Evolutionary conservation across 2,888 invertebrate genomes (phyloP), one percentile per base, ranked within the genome.

Genomic region (Lepidocyrtoides sp.): DNA sequence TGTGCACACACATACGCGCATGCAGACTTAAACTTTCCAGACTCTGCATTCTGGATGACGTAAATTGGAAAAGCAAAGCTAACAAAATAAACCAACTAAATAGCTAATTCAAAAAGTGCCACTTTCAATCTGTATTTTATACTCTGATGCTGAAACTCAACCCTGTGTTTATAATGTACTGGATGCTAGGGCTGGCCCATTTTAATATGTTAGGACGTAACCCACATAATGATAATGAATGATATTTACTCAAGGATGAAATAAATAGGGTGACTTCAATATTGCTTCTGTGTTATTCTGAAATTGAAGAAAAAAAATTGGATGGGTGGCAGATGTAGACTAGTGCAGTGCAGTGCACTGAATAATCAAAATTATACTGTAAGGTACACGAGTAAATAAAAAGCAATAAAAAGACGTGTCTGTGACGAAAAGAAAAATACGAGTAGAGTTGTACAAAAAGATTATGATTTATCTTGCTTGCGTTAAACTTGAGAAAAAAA

Each of bases 191-290:
- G 41, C 20, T 12, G 60, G 26, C 23, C 41, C 60, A 23, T 3
- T 44, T 41, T 82, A 41, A 51, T 83, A 63, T 41, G 66, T 66
- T 63, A n/a, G 83, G 57, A 72, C 20, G 63, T 20, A 83, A 20
- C 79, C 87, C 87, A 87, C 44, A 66, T 90, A 84, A 90, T 85
- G 75, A 85, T 77, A 84, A 90, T 90, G 84, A 85, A 90, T 85
- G 90, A 57, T 90, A 90, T 90, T 90, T 90, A 69, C 90, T 90
- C 77, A 90, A 90, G 90, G 90, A 85, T 90, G 90, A 90, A 90
- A 90, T 90, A 79, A 85, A 48, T 85, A 84, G 90, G 84, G 90
- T 82, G 79, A 54, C 32, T 79, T 32, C n/a, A 66, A 4, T 66
- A 14, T 26, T 60, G 23, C 60, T 20, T 7, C 10, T 20, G 57